Percentiles rank a stretch among this genome's conserved stretches.
These are phyloP conservation scores for Zosterops hypoxanthus DNA, from an alignment of 2,113 vertebrate genomes.

Conservation along the genomic window DNA sequence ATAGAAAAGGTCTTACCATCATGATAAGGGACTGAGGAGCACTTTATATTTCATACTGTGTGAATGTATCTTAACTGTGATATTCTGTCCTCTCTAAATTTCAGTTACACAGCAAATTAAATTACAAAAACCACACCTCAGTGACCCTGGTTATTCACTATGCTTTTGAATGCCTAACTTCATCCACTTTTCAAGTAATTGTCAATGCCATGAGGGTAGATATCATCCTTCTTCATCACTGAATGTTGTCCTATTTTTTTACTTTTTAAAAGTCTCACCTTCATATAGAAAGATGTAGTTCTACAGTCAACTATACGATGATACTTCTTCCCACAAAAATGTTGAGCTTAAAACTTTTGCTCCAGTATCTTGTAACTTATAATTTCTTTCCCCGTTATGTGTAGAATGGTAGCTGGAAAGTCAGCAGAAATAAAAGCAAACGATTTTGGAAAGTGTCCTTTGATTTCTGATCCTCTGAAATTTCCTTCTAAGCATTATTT, in stretches of 20 bases:
- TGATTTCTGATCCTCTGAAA: neutral
- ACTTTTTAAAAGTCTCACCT: neutral
- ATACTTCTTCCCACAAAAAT: neutral
- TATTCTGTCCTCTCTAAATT: neutral
- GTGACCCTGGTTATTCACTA: neutral
- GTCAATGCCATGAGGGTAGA: neutral
- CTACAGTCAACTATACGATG: neutral
- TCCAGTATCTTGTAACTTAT: neutral
- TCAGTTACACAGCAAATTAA: neutral
- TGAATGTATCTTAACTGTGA: neutral
- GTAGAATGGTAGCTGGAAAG: neutral
- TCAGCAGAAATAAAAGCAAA: neutral
- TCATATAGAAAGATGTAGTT: neutral
- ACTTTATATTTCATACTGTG: neutral
- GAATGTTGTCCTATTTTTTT: neutral
- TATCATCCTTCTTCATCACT: neutral
- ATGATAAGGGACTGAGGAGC: neutral
- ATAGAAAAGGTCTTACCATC: neutral
- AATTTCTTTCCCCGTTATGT: neutral
- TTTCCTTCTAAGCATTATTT: neutral
- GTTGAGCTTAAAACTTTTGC: neutral
- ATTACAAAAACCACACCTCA: neutral
- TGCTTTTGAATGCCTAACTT: neutral
- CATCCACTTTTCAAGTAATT: neutral
- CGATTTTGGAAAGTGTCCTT: neutral